Base-by-base conservation (phyloP, 1,140 invertebrate genomes). In the Limonius californicus region DNA sequence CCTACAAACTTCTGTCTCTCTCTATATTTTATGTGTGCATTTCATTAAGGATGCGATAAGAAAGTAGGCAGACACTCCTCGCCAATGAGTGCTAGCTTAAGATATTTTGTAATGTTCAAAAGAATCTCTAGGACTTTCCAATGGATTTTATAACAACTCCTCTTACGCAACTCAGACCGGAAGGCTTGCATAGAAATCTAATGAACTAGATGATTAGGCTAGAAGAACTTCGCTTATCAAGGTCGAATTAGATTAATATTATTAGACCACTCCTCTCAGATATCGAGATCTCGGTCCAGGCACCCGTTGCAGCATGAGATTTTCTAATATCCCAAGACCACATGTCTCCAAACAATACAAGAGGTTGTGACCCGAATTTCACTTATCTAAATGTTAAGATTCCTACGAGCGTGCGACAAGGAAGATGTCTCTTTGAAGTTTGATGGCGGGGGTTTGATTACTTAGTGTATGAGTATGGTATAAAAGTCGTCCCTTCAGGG, bases 311-410 rank as follows among this genome's bases (percentile, higher is more conserved):
- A 56, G 54, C 39, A 56, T 45, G 39, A 11, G 39, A 39, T 43
- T 43, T 43, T 43, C 12, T 14, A 43, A 43, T n/a, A 14, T 12
- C n/a, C 12, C 12, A n/a, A 14, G 16, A 16, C 16, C n/a, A 16
- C 42, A n/a, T 16, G 42, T 43, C 2, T 43, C 42, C 4, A 43
- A 43, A 39, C 35, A 39, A 39, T 39, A 39, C 35, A 39, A 61
- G 59, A 61, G 59, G 59, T 61, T 61, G 27, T 61, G 59, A 61
- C 59, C 59, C 59, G 35, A 61, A 61, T 61, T 61, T 61, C 59
- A 61, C 59, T 61, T 61, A 56, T 56, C 35, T 45, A 61, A 61
- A 61, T 61, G 59, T 61, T 61, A 61, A 60, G 20, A 39, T 2
- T n/a, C n/a, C 2, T 39, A 39, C 20, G 12, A 45, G 12, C 53